Base-by-base conservation (phyloP, 92 coral and sea anemone species). In the Epizoanthus illoricatus region DNA sequence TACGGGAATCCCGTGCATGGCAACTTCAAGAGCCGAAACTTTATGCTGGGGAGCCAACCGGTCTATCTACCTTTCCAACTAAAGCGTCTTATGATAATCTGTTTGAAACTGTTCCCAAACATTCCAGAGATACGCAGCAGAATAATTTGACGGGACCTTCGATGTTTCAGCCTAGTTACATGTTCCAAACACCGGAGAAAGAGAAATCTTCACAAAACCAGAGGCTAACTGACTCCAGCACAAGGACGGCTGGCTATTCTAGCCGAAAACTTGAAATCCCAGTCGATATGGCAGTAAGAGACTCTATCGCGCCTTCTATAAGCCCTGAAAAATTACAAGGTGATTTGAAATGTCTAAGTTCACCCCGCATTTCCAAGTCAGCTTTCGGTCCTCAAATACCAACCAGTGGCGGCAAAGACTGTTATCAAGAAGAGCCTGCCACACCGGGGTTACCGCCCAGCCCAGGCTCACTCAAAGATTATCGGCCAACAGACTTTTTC, bases 401-500 rank as follows among this genome's bases (percentile, higher is more conserved):
- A 45, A 45, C 52, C 5, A 45, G 10, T 52, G 56, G 56, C 16
- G 56, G 56, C 3, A 52, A 52, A 52, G 65, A 74, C 45, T 23
- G 23, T 54, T 58, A 13, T 17, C 33, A 20, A 39, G 68, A n/a
- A 36, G 66, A 74, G 8, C 23, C 84, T 65, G 67, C 59, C 39
- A 69, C 75, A 18, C 88, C 89, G 21, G 55, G 84, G 19, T 73
- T 71, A 4, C 90, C 90, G 7, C 57, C 86, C n/a, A 66, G 85
- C 59, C 87, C 88, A 55, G 85, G 66, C 17, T 88, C 87, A 13
- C 70, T 90, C 16, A 90, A 86, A 80, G 94, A 88, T 52, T 75
- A 80, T 56, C 73, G 55, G 39, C 92, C 91, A 65, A 78, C 94
- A 13, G 83, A 85, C 61, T 85, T 80, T 73, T 86, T 86, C 23